Conservation (phyloP, 2,797 vertebrate species). For the Margarornis squamiger region DNA sequence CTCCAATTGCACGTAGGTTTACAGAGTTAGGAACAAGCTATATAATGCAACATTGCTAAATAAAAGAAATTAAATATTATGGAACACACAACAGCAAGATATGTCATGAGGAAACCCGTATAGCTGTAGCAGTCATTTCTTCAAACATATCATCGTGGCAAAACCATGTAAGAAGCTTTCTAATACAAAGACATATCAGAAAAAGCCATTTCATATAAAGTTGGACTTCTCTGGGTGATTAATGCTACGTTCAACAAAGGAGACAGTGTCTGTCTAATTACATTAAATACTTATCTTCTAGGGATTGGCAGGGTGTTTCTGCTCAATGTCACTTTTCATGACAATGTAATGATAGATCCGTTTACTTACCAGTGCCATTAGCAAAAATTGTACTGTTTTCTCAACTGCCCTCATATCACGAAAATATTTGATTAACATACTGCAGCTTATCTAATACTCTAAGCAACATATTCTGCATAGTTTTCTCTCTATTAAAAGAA, state of each 20-base stretch:
- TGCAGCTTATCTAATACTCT: slow-evolving; percentile 78
- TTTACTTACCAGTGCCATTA: slow-evolving; percentile 78
- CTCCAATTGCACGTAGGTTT: background rate
- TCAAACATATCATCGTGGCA: slow-evolving; percentile 43
- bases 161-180: slow-evolving; percentile 45
- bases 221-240: slow-evolving; percentile 74
- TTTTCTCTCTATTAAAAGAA: slow-evolving; percentile 71
- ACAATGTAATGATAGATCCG: slow-evolving; percentile 79
- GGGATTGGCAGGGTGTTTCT: slow-evolving; percentile 77
- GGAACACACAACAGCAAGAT: slow-evolving; percentile 36
- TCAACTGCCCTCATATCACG: slow-evolving; percentile 77
- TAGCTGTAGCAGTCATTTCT: background rate
- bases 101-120: background rate
- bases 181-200: slow-evolving; percentile 68
- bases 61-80: background rate
- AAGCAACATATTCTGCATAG: slow-evolving; percentile 77
- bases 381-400: slow-evolving; percentile 77
- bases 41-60: background rate
- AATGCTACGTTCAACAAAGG: slow-evolving; percentile 74
- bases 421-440: slow-evolving; percentile 81
- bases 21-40: background rate
- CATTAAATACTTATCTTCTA: slow-evolving; percentile 76
- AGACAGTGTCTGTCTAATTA: slow-evolving; percentile 77
- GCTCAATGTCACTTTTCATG: slow-evolving; percentile 77
- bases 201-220: slow-evolving; percentile 69